These are phyloP conservation scores for Chelon auratus DNA, from an alignment of 2,797 vertebrate species.

Conservation along the genomic window DNA sequence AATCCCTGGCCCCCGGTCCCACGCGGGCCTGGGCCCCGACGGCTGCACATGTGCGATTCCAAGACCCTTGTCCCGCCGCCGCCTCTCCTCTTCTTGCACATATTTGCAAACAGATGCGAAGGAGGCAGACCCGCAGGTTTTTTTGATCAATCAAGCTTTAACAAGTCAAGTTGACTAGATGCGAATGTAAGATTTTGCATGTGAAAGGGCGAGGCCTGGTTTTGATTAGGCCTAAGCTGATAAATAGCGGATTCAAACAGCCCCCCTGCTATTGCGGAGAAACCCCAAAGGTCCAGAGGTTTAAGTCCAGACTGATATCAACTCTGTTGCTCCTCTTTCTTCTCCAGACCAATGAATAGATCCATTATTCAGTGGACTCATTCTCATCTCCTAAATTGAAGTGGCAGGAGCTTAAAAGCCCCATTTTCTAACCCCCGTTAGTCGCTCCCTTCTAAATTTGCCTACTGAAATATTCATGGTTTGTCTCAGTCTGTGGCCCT, in stretches of 20 bases:
- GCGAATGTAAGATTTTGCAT: slow-evolving; percentile 86
- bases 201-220: slow-evolving; percentile 81
- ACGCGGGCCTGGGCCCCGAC: slow-evolving; percentile 28
- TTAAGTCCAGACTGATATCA: slow-evolving; percentile 85
- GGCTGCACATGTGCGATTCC: slow-evolving; percentile 32
- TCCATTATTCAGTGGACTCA: slow-evolving; percentile 84
- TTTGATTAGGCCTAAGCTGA: slow-evolving; percentile 88
- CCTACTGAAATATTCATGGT: slow-evolving; percentile 75
- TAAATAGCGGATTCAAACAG: slow-evolving; percentile 85
- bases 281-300: slow-evolving; percentile 82
- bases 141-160: slow-evolving; percentile 89
- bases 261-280: slow-evolving; percentile 74
- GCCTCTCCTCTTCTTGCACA: slow-evolving; percentile 18
- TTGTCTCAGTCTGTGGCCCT: slow-evolving; percentile 27
- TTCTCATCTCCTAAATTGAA: slow-evolving; percentile 85
- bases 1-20: slow-evolving; percentile 57
- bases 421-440: slow-evolving; percentile 41
- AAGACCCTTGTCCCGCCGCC: slow-evolving; percentile 28
- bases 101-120: slow-evolving; percentile 90
- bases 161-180: slow-evolving; percentile 89
- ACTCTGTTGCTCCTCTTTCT: slow-evolving; percentile 82
- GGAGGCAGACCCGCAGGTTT: slow-evolving; percentile 54
- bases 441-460: slow-evolving; percentile 54
- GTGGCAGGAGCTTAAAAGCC: slow-evolving; percentile 82
- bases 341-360: slow-evolving; percentile 82